A percentile compares a stretch with the other conserved stretches of the same genome.
These are phyloP conservation scores for Scarus forsteni DNA, from an alignment of 2,797 vertebrate genomes.

Conservation along the genomic window DNA sequence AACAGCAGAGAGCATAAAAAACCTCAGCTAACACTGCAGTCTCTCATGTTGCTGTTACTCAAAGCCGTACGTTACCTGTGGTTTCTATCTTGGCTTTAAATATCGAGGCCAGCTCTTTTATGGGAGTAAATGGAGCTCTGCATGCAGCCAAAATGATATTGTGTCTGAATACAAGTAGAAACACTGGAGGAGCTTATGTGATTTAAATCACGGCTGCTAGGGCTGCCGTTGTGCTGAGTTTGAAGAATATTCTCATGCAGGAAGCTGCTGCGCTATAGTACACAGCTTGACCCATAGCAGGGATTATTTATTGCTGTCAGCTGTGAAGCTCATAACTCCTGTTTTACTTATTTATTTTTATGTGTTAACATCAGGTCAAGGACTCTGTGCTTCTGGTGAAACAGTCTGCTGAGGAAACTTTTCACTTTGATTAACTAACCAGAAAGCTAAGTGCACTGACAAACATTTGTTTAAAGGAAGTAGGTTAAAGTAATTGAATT, in stretches of 20 bases:
- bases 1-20: slow-evolving; percentile 20
- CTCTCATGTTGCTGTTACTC: slow-evolving; percentile 22
- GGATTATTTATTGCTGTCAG: slow-evolving; percentile 72
- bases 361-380: slow-evolving; percentile 55
- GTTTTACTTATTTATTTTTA: slow-evolving; percentile 65
- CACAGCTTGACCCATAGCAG: slow-evolving; percentile 62
- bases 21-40: slow-evolving; percentile 11
- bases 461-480: too few relatives aligned
- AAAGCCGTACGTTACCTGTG: slow-evolving; percentile 34
- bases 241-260: slow-evolving; percentile 61
- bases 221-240: slow-evolving; percentile 66
- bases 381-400: slow-evolving; percentile 34
- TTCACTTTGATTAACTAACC: slow-evolving; percentile 7
- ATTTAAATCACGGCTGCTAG: slow-evolving; percentile 60
- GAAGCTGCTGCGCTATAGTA: slow-evolving; percentile 61
- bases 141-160: slow-evolving; percentile 34
- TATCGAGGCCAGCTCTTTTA: slow-evolving; percentile 27
- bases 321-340: slow-evolving; percentile 58
- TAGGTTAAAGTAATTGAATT: neutral
- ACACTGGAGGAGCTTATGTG: slow-evolving; percentile 58
- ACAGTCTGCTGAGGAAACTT: slow-evolving; percentile 7
- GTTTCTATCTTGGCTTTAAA: slow-evolving; percentile 36
- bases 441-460: slow-evolving; percentile 7
- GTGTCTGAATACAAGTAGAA: slow-evolving; percentile 32
- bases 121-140: slow-evolving; percentile 26